phyloP scores from a whole-genome alignment of 2,113 vertebrate genomes.

The Tinamus guttatus region DNA sequence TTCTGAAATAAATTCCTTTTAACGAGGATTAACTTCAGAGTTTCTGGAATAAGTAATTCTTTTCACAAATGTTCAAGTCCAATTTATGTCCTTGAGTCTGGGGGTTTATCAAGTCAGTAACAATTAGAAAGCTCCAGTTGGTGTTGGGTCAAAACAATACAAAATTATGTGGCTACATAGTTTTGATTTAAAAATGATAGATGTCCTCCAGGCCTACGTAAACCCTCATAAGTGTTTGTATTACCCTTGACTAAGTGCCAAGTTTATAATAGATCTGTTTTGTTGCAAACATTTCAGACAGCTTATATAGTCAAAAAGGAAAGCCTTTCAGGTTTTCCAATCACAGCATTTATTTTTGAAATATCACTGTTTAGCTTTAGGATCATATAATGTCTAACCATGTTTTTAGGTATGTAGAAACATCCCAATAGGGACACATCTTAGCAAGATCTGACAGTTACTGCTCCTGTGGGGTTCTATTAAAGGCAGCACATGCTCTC shows the following conservation, averaged over 20 bases:
- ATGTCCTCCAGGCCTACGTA: background rate
- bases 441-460: background rate
- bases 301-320: background rate
- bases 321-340: background rate
- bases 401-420: background rate
- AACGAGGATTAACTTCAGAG: background rate
- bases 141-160: background rate
- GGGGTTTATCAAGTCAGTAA: background rate
- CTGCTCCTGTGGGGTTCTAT: background rate
- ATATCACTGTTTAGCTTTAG: background rate
- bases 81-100: background rate
- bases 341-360: background rate
- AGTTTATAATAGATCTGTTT: background rate
- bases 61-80: background rate
- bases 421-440: background rate
- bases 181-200: background rate
- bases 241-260: background rate
- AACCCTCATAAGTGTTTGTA: background rate
- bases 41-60: background rate
- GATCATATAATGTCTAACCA: accelerated
- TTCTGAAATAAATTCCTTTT: background rate
- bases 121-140: background rate
- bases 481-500: background rate
- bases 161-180: background rate
- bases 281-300: background rate